A percentile compares a stretch with the other conserved stretches of the same genome.
These are phyloP conservation scores for Salarias fasciatus DNA, from an alignment of 2,797 vertebrate genomes.

Conservation along the genomic window DNA sequence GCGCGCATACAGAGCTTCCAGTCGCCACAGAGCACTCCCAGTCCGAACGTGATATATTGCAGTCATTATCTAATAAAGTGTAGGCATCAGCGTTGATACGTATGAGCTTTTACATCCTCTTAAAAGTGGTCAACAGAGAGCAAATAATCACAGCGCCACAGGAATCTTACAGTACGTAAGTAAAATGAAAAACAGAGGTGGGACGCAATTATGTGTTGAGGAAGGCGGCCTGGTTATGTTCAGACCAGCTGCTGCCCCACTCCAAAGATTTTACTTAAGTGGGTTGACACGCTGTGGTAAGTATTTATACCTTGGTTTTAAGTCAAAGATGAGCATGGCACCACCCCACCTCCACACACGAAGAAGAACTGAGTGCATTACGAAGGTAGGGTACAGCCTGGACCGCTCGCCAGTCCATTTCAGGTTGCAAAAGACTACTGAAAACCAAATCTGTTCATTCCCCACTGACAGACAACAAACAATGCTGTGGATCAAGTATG, in stretches of 20 bases:
- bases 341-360: too few relatives aligned
- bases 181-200: constrained; percentile 37
- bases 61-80: constrained; percentile 59
- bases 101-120: constrained; percentile 41
- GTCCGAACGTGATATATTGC: constrained; percentile 47
- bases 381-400: too few relatives aligned
- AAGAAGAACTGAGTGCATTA: too few relatives aligned
- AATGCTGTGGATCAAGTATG: too few relatives aligned
- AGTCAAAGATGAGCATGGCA: too few relatives aligned
- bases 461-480: too few relatives aligned
- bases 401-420: too few relatives aligned
- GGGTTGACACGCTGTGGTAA: neutral
- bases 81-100: constrained; percentile 52
- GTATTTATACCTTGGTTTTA: too few relatives aligned
- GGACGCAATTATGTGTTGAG: constrained; percentile 13
- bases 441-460: too few relatives aligned
- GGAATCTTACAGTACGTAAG: constrained; percentile 28
- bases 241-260: constrained; percentile 10
- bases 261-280: constrained; percentile 23
- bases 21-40: constrained; percentile 5
- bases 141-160: constrained; percentile 42
- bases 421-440: too few relatives aligned
- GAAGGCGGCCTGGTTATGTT: constrained; percentile 3
- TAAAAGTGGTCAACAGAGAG: constrained; percentile 54
- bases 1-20: constrained; percentile 13